Base-by-base conservation (phyloP, 2,888 invertebrate species). In the Pteria penguin region DNA sequence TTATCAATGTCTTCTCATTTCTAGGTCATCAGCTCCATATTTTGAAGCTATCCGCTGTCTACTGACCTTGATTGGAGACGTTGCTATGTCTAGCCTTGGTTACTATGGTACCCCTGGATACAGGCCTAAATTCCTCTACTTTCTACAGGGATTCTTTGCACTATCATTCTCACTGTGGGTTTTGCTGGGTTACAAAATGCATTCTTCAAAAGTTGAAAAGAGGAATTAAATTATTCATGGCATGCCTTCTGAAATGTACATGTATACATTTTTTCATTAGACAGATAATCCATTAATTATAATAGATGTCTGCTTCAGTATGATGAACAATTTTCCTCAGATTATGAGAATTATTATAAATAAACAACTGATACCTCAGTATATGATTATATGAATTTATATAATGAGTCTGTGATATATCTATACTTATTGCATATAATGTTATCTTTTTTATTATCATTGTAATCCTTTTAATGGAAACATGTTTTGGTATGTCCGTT, bases 51-150 rank as follows among this genome's bases (percentile, higher is more conserved):
- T 69, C 4, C 57, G 82, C 58, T 81, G 79, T 55, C 45, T 63
- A 0, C 1, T 79, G 27, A 74, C 79, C 2, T n/a, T 82, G 1
- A n/a, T 75, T 29, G 76, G 76, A 22, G 81, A 82, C 29, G 72
- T 73, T n/a, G 57, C 69, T 2, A 26, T 78, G 71, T 79, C 76
- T 72, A 67, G 72, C 31, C 3, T 58, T 27, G 82, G 81, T 31
- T 74, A 74, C 69, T 82, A 79, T 78, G 79, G 82, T 18, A 72
- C 62, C 18, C 75, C 76, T 8, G 76, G 78, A 27, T 63, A 76
- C 58, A 70, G 82, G 29, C 81, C 82, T 0, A 69, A 33, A 26
- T 71, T 70, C 8, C 71, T 82, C 63, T 65, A 72, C 3, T 72
- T 72, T 3, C 63, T 80, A 4, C 75, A 78, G 60, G 60, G 57